phyloP scores from a whole-genome alignment of 2,888 invertebrate genomes.

The Atrina japonica region DNA sequence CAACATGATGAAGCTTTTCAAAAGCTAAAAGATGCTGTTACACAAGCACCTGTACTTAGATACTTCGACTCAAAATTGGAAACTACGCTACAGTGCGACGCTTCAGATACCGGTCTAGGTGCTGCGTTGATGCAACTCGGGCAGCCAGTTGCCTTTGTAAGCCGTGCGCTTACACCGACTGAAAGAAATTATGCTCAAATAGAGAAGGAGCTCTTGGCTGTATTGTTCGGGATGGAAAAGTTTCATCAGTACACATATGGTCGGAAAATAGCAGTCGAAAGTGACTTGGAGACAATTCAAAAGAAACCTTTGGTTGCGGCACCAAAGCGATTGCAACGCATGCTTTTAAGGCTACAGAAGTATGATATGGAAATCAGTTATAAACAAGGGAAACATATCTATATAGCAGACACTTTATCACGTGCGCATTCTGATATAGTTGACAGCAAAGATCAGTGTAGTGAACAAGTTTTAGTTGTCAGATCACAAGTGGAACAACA shows the following conservation, averaged over 20 bases:
- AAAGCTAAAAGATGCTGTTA: constrained; percentile 37
- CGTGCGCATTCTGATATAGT: constrained; percentile 32
- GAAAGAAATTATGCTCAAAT: constrained; percentile 57
- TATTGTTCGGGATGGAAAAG: constrained; percentile 49
- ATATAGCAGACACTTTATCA: constrained; percentile 41
- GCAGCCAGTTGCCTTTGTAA: constrained; percentile 51
- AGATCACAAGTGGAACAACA: not conserved
- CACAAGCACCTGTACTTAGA: constrained; percentile 37
- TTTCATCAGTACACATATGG: constrained; percentile 56
- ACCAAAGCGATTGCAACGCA: constrained; percentile 54
- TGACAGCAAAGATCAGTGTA: constrained; percentile 39
- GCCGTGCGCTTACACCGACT: constrained; percentile 45
- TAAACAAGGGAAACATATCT: constrained; percentile 50
- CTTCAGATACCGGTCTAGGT: constrained; percentile 50
- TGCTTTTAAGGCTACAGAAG: constrained; percentile 52
- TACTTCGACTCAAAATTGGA: constrained; percentile 38
- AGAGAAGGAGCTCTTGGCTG: constrained; percentile 56
- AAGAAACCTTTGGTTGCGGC: constrained; percentile 41
- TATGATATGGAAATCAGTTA: constrained; percentile 50
- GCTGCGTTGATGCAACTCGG: constrained; percentile 51
- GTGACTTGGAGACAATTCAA: constrained; percentile 50
- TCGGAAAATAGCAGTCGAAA: constrained; percentile 39
- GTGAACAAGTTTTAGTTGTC: constrained; percentile 7
- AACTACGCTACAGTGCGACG: constrained; percentile 41
- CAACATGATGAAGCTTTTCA: constrained; percentile 45